A percentile compares a stretch with the other conserved stretches of the same genome.
Conservation (phyloP, 2,888 invertebrate genomes). For the Cheilosia soror region DNA sequence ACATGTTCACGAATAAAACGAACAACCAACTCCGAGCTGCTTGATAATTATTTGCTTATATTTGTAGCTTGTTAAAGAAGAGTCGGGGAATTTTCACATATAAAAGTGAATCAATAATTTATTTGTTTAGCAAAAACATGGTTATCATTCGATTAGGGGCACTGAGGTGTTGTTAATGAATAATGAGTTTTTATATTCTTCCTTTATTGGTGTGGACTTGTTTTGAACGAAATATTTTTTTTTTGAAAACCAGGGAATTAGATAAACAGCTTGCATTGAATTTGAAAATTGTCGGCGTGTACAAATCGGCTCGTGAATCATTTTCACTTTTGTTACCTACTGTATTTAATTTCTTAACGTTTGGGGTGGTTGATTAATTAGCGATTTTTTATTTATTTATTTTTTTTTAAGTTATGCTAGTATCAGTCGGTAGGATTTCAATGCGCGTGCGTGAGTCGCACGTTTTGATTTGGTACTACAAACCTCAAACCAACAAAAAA, state of each 20-base stretch:
- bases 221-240: not conserved
- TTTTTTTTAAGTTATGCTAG: not conserved
- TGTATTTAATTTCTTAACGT: not conserved
- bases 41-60: not conserved
- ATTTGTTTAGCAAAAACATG: not conserved
- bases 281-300: not conserved
- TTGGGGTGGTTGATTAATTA: no score
- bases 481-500: no score
- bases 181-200: not conserved
- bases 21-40: not conserved
- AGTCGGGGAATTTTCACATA: not conserved
- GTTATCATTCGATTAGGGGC: not conserved
- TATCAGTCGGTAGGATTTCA: not conserved
- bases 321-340: not conserved
- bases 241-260: not conserved
- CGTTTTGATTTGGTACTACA: no score
- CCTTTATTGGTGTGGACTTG: not conserved
- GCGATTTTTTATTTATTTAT: not conserved
- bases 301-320: not conserved
- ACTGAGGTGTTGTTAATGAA: not conserved
- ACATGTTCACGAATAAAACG: not conserved
- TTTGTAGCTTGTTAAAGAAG: not conserved
- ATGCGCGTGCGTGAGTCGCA: no score
- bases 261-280: not conserved
- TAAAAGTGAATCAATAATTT: not conserved